phyloP scores from a whole-genome alignment of 2,888 invertebrate genomes.

The Coelopa pilipes region DNA sequence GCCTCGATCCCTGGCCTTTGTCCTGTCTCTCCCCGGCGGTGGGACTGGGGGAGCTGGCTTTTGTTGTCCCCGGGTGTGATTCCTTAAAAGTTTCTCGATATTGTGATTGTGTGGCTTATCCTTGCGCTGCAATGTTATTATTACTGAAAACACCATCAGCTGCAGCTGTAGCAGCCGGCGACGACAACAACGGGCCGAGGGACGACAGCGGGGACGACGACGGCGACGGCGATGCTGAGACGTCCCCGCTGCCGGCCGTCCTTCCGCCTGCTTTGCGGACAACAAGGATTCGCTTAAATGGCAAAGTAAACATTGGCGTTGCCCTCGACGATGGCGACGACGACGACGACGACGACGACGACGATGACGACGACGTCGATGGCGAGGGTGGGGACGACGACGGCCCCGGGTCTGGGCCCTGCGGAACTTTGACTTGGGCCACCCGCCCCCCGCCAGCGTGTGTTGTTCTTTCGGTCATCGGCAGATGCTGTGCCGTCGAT shows the following conservation, averaged over 20 bases:
- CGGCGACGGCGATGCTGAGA: background rate
- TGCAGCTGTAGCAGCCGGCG: conserved; percentile 1
- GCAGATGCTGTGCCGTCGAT: background rate
- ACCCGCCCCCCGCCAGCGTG: background rate
- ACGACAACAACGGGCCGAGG: background rate
- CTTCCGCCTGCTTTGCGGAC: conserved; percentile 20
- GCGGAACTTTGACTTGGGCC: background rate
- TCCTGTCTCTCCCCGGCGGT: background rate
- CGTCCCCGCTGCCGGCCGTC: background rate
- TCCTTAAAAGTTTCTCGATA: conserved; percentile 37
- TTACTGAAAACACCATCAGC: conserved; percentile 30
- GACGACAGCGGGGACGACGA: conserved; percentile 13
- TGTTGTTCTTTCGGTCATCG: conserved; percentile 9
- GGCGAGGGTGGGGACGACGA: too few relatives aligned
- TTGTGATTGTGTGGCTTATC: conserved; percentile 38
- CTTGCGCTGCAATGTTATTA: conserved; percentile 35
- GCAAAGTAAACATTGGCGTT: conserved; percentile 34
- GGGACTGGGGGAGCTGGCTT: background rate
- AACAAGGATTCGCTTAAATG: conserved; percentile 32
- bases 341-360: background rate
- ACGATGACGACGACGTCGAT: background rate
- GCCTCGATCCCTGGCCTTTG: background rate
- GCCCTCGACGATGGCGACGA: background rate
- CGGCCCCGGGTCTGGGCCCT: background rate
- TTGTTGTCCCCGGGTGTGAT: conserved; percentile 29